These are phyloP conservation scores for Ianthella basta DNA, from an alignment of 37 sponge, comb jelly and placozoan genomes.

Conservation along the genomic window DNA sequence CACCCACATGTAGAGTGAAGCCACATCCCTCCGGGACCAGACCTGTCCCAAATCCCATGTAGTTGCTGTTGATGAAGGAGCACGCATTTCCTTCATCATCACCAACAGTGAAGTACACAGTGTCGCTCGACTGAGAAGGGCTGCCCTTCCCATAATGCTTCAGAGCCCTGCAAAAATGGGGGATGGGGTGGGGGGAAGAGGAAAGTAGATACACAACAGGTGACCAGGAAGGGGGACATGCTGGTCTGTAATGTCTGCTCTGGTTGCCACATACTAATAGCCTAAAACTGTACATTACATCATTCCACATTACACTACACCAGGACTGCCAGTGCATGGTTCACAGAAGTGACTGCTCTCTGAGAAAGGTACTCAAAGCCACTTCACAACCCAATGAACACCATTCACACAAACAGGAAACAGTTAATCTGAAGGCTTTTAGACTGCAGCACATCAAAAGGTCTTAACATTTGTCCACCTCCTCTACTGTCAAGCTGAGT, in stretches of 20 bases:
- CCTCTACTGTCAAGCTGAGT: no score
- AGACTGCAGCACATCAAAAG: no score
- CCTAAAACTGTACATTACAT: no score
- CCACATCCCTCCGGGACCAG: slow-evolving; percentile 87
- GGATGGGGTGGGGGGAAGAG: background rate
- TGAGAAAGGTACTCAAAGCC: no score
- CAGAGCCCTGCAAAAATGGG: slow-evolving; percentile 21
- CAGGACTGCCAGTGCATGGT: no score
- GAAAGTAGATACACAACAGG: background rate
- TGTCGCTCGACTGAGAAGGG: slow-evolving; percentile 71
- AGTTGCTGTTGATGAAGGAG: slow-evolving; percentile 93
- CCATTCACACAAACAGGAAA: no score
- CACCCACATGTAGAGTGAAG: slow-evolving; percentile 81
- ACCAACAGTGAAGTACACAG: slow-evolving; percentile 77
- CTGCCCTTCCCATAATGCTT: slow-evolving; percentile 41
- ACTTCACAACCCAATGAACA: no score
- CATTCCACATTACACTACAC: no score
- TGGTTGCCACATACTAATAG: background rate
- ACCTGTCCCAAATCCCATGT: slow-evolving; percentile 91
- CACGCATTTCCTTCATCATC: slow-evolving; percentile 84
- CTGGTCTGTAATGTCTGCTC: background rate
- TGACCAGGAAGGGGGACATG: background rate
- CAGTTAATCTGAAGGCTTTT: no score
- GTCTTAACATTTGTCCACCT: no score
- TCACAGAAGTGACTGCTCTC: no score